These are phyloP conservation scores for Amazona guildingii DNA, from an alignment of 2,113 vertebrate species.

Conservation along the genomic window DNA sequence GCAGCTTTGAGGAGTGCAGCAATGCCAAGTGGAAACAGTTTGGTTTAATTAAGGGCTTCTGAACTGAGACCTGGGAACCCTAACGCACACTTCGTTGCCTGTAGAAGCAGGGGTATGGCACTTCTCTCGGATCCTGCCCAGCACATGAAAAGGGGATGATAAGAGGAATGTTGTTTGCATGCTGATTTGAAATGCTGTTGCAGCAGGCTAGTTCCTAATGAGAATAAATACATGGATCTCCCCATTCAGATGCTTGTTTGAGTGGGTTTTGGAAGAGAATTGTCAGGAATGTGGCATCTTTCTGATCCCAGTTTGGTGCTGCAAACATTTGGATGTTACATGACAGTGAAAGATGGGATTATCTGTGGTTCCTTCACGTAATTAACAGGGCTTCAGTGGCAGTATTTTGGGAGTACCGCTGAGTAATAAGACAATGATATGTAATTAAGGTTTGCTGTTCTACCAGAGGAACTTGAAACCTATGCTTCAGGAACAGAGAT, in stretches of 20 bases:
- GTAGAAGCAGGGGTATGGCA: accelerated
- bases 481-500: background rate
- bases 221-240: background rate
- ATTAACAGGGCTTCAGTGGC: background rate
- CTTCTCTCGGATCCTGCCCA: background rate
- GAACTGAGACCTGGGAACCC: background rate
- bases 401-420: background rate
- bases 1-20: background rate
- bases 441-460: slow-evolving; percentile 34
- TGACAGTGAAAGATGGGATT: background rate
- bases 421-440: background rate
- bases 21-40: slow-evolving; percentile 52
- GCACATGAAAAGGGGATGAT: accelerated
- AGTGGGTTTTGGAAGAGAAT: background rate
- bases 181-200: background rate
- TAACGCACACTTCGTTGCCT: background rate
- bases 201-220: background rate
- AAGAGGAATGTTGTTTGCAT: background rate
- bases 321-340: accelerated
- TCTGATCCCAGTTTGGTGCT: background rate
- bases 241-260: background rate
- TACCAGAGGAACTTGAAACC: background rate
- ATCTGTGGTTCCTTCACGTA: background rate
- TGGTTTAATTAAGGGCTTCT: slow-evolving; percentile 32
- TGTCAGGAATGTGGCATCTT: background rate